These are phyloP conservation scores for Sus scrofa DNA, from an alignment of 2,113 vertebrate species.

Conservation along the genomic window DNA sequence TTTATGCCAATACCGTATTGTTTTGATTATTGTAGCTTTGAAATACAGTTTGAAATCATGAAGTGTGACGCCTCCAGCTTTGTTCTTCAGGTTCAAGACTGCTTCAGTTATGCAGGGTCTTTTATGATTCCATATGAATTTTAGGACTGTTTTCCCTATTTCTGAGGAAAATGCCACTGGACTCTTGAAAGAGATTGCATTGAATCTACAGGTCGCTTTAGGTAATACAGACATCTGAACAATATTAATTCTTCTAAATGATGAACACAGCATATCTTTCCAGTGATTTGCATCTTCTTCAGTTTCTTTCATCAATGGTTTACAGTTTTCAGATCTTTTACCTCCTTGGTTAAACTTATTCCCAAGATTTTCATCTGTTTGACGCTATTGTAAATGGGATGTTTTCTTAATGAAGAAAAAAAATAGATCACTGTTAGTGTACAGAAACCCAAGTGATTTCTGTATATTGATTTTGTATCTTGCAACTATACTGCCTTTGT, in stretches of 20 bases:
- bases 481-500: neutral
- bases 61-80: no score
- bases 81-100: no score
- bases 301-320: neutral
- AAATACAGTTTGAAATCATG: no score
- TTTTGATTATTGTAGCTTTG: no score
- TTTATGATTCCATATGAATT: no score
- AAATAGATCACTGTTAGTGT: neutral
- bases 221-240: neutral
- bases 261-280: no score
- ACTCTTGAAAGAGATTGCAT: no score
- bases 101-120: no score
- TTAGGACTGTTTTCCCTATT: no score
- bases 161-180: no score
- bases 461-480: neutral
- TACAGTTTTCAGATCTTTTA: neutral
- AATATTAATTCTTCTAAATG: neutral
- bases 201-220: neutral
- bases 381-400: neutral
- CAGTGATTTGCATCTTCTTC: neutral
- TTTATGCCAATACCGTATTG: no score
- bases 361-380: neutral
- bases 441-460: neutral
- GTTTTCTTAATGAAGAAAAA: neutral
- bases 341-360: neutral